These are phyloP conservation scores for Nycticebus coucang DNA, from an alignment of 2,113 vertebrate genomes.

Conservation along the genomic window DNA sequence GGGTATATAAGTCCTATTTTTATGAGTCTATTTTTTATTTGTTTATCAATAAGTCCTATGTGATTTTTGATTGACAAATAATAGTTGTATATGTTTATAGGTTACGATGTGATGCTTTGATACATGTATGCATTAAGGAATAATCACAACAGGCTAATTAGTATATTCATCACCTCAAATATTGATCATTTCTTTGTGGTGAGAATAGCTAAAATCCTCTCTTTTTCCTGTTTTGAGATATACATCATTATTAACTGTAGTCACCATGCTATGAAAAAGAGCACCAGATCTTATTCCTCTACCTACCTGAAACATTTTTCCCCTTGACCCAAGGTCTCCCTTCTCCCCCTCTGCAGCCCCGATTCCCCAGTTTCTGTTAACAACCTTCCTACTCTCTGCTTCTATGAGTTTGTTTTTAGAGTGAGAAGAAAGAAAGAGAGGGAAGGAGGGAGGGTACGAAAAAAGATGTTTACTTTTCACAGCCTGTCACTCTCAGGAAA, in stretches of 20 bases:
- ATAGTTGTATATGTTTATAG: neutral
- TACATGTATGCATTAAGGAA: too few species aligned
- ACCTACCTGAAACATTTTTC: neutral
- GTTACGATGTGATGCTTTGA: neutral
- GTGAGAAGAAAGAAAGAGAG: neutral
- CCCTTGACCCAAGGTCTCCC: neutral
- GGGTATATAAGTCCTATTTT: too few species aligned
- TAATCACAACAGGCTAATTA: neutral
- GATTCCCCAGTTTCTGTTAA: neutral
- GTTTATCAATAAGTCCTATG: neutral
- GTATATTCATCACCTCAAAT: neutral
- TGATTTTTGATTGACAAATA: neutral
- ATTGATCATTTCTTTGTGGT: neutral
- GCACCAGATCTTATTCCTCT: too few species aligned
- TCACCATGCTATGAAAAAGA: neutral
- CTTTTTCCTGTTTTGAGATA: neutral
- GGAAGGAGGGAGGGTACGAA: neutral
- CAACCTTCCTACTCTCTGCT: neutral
- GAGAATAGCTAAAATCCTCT: neutral
- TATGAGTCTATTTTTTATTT: too few species aligned
- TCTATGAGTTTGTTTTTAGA: neutral
- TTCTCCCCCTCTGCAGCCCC: fast-evolving
- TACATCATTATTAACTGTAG: neutral
- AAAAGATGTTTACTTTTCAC: neutral
- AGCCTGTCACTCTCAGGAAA: neutral